Evolutionary conservation across 2,888 invertebrate genomes (phyloP), one percentile per base, ranked within the genome.

Genomic region (Agriopis aurantiaria): DNA sequence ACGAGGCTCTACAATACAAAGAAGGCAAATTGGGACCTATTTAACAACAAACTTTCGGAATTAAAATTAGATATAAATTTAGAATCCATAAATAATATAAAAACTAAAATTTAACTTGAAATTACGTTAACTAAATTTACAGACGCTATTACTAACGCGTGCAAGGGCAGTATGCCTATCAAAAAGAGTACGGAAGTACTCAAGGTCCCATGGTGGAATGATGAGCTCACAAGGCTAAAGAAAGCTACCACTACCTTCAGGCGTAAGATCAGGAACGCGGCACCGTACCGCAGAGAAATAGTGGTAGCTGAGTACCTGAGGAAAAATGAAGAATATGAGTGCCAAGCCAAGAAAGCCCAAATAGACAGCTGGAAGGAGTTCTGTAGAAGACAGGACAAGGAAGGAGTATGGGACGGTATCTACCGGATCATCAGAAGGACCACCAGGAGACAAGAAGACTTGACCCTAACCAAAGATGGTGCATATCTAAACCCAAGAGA

Each of bases 281-380:
- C 48, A n/a, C 48, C 48, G 12, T 12, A n/a, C 48, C 48, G 48
- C 7, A 48, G 48, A 48, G 48, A 12, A 12, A n/a, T 12, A 48
- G 48, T 48, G 12, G n/a, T 48, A 48, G 12, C 12, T 12, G 12
- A 48, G 48, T 48, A 48, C 48, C 48, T 48, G 49, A 8, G 14
- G 11, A 51, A 14, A 17, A 51, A 51, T 17, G 14, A 51, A 0
- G 49, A 51, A 14, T 51, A 51, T 8, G 49, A 51, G 17, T 51
- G 14, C 14, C 14, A 14, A 14, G 49, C 14, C 8, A 0, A 58
- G 72, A 49, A 61, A 11, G 0, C 43, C 33, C 0, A 71, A 71
- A 52, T 75, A 74, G 73, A 75, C 72, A 51, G 60, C 59, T 10
- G 14, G 49, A 51, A 51, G 17, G 17, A 51, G 14, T 77, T 75